Conservation (phyloP, 2,797 vertebrate genomes). For the Salarias fasciatus region DNA sequence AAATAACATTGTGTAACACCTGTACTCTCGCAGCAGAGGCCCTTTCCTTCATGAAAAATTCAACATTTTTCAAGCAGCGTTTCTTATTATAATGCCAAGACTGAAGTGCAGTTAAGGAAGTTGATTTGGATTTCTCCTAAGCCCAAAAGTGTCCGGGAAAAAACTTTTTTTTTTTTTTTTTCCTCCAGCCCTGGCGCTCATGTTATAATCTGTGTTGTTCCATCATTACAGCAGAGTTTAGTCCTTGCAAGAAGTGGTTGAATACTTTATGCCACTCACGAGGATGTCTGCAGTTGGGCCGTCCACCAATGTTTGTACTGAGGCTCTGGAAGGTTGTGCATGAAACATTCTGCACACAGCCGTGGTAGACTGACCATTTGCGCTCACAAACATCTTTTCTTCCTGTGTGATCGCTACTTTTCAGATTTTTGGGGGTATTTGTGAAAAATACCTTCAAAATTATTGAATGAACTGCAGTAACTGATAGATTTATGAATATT, state of each 20-base stretch:
- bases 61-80: slow-evolving; percentile 45
- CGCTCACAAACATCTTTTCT: no score
- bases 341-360: no score
- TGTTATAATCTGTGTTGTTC: background rate
- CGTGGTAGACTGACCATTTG: no score
- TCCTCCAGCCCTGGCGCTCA: no score
- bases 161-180: background rate
- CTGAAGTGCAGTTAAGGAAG: slow-evolving; percentile 22
- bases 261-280: slow-evolving; percentile 23
- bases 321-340: background rate
- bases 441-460: no score
- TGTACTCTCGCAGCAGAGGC: slow-evolving; percentile 39
- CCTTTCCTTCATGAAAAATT: slow-evolving; percentile 68
- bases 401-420: no score
- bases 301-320: slow-evolving; percentile 4
- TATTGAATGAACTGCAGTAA: no score
- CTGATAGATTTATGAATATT: no score
- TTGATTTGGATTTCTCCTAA: slow-evolving; percentile 15
- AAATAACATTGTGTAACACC: slow-evolving; percentile 60
- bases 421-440: no score
- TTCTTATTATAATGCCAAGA: slow-evolving; percentile 51
- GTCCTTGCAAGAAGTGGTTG: slow-evolving; percentile 19
- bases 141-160: slow-evolving; percentile 1
- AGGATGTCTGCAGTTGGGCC: slow-evolving; percentile 6
- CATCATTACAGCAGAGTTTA: background rate